Evolutionary conservation across 2,888 invertebrate genomes (phyloP), one percentile per base, ranked within the genome.

Genomic region (Ormia ochracea): DNA sequence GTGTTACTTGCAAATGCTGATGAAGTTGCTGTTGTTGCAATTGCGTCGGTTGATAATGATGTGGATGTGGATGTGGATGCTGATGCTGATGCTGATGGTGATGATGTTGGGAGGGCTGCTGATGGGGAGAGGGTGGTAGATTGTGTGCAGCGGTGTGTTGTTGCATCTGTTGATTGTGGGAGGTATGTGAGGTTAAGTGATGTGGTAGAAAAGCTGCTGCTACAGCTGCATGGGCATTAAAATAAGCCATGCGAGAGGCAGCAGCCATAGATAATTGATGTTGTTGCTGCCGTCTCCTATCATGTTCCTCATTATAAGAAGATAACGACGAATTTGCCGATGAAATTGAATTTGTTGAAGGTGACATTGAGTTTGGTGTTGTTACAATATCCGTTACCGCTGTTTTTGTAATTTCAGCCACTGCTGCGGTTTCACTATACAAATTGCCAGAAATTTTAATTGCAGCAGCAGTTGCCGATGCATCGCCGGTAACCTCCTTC

Each of bases 201-300:
- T 94, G 93, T 28, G 95, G 96, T 85, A 96, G 90, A 90, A 96
- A 96, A 54, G 96, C 96, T 14, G 96, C 96, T 7, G 96, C 96
- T 54, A 96, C 96, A n/a, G 96, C 96, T 45, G 96, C 96, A 88
- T 96, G 96, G 61, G 96, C 96, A 90, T 96, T 96, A 90, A 96
- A 95, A 89, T 96, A 96, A 74, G 96, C 96, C 93, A 96, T 96
- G 45, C 96, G 91, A 85, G 94, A 94, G 66, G 93, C 93, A 41
- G 90, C 90, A 59, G 89, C 89, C 89, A 90, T 90, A 76, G 89
- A 89, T 86, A 90, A 85, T 83, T 89, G 89, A 82, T 89, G 88
- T 81, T 89, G 89, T 31, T 78, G 82, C 2, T 82, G 72, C 12
- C 78, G 74, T 21, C 74, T 61, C 45, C 66, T 75, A 59, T 80